Evolutionary conservation across 1,140 invertebrate genomes (phyloP).

Genomic region (Penaeus vannamei): DNA sequence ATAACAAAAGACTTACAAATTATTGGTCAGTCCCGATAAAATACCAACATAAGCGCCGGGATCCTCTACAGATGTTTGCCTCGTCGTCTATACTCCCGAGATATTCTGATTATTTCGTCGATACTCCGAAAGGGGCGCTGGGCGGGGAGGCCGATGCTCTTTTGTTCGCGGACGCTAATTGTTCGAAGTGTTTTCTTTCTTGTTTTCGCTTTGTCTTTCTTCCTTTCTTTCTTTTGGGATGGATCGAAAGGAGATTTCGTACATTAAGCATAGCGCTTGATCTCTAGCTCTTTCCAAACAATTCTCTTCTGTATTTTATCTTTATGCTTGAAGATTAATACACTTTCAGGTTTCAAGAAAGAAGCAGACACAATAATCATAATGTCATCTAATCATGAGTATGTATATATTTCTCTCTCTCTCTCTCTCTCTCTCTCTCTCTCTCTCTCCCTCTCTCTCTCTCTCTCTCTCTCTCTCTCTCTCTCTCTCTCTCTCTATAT

Average conservation of each 20-base stretch:
- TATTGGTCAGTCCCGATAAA: slow-evolving; percentile 64
- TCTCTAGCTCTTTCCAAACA: background rate
- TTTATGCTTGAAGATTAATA: too few species aligned
- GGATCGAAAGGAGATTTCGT: too few species aligned
- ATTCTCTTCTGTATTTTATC: background rate
- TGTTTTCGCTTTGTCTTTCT: background rate
- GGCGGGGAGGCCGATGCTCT: background rate
- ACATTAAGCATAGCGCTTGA: background rate
- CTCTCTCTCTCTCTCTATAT: background rate
- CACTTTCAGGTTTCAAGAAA: too few species aligned
- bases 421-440: too few species aligned
- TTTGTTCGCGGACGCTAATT: slow-evolving; percentile 1
- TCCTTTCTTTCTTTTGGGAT: background rate
- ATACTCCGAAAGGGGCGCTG: slow-evolving; percentile 11
- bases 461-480: too few species aligned
- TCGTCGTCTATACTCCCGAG: slow-evolving; percentile 47
- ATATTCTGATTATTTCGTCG: slow-evolving; percentile 47
- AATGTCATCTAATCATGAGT: too few species aligned
- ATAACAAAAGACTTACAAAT: slow-evolving; percentile 64
- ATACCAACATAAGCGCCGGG: slow-evolving; percentile 52
- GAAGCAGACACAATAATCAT: too few species aligned
- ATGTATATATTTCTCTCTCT: too few species aligned
- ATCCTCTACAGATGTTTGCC: slow-evolving; percentile 51
- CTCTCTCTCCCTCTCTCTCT: too few species aligned
- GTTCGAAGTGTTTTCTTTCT: background rate